Evolutionary conservation across 2,113 vertebrate species (phyloP), one percentile per base, ranked within the genome.

Genomic region (Oreochromis tanganicae): DNA sequence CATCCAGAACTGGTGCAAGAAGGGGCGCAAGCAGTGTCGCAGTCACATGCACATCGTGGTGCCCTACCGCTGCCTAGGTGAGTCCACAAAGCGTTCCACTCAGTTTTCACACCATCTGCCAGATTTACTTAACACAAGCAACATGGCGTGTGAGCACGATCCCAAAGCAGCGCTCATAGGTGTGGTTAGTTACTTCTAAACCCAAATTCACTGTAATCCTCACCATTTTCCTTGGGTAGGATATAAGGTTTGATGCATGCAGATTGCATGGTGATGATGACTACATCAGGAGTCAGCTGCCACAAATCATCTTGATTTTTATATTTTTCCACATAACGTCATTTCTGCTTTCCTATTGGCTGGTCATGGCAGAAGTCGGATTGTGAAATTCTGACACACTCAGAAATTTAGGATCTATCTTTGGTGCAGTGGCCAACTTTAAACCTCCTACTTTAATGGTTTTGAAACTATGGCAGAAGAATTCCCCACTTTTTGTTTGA

Each of bases 1-100:
- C n/a, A 98, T 99, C 95, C 97, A 98, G 95, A 98, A 98, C 96
- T 99, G 99, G 99, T 99, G 99, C 96, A 99, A 98, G 95, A 97
- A 96, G 80, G 97, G 97, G 7, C 97, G 97, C 92, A 99, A 98
- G 91, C 98, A 97, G 84, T 99, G 98, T 96, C 98, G 95, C 57
- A 97, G 97, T 87, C 98, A 99, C 54, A 93, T 96, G 0, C 98
- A 98, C 92, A 98, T 99, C 1, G 98, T 99, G 79, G 98, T 99
- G 92, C 99, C 99, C 46, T 99, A 99, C 93, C 97, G 99, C 87
- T 99, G 99, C 96, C 91, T 99, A 85, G 98, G 99, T 99, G 86
- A 96, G 89, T 78, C 59, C 9, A 2, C 1, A 5, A 71, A 9
- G 9, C 21, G 3, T 21, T 55, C 52, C 43, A 29, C 41, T 50